These are phyloP conservation scores for Crotalus viridis DNA, from an alignment of 2,113 vertebrate species.

Conservation along the genomic window DNA sequence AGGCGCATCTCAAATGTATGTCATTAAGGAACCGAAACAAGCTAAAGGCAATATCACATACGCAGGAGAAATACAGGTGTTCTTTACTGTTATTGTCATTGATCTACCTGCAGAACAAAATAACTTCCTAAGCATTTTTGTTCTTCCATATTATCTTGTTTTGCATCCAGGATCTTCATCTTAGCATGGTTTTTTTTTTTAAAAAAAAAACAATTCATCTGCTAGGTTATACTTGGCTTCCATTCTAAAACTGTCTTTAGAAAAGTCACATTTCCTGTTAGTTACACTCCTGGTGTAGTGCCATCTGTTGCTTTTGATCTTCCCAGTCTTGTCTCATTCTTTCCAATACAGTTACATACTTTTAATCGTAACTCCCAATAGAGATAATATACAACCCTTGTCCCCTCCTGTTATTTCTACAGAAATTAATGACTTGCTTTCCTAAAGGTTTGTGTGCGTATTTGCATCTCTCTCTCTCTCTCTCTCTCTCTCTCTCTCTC, in stretches of 20 bases:
- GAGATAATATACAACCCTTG: background rate
- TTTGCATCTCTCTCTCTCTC: background rate
- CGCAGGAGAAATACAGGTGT: background rate
- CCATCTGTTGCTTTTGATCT: background rate
- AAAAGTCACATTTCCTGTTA: conserved; percentile 22
- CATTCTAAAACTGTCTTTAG: conserved; percentile 26
- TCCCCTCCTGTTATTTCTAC: no score
- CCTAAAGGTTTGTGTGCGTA: background rate
- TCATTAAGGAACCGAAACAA: conserved; percentile 15
- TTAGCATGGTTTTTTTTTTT: background rate
- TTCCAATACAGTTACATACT: background rate
- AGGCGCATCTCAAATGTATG: background rate
- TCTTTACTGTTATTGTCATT: conserved; percentile 17
- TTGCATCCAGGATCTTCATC: conserved; percentile 13
- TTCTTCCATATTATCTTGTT: background rate
- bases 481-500: no score
- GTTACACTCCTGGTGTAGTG: background rate
- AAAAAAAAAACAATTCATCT: background rate
- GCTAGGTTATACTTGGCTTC: conserved; percentile 29
- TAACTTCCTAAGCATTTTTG: background rate
- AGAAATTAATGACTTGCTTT: background rate
- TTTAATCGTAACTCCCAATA: background rate
- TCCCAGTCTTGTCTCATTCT: background rate
- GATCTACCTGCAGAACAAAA: conserved; percentile 27
- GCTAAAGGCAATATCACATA: background rate